Evolutionary conservation across 1,140 invertebrate species (phyloP).

Genomic region (Penaeus vannamei): DNA sequence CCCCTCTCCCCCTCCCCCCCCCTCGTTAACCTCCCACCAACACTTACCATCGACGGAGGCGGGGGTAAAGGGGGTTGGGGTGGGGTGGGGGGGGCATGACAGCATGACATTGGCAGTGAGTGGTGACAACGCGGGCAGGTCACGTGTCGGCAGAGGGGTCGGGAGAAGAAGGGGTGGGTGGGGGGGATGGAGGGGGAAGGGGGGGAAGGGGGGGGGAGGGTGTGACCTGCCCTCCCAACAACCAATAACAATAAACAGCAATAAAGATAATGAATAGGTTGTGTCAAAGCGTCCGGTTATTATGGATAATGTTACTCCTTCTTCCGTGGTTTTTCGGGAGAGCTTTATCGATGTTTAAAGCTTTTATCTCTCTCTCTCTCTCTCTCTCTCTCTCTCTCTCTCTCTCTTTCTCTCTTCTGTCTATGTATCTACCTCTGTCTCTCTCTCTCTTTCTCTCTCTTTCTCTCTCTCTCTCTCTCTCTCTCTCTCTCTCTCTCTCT

Average conservation of each 20-base stretch:
- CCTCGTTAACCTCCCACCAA: not conserved
- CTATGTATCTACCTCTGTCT: too few relatives aligned
- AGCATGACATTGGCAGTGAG: slow-evolving; percentile 13
- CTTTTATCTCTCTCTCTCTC: slow-evolving; percentile 14
- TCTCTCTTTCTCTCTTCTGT: slow-evolving; percentile 4
- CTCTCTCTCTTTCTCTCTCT: not conserved
- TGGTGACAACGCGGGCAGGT: slow-evolving; percentile 11
- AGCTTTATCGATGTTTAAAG: not conserved
- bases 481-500: not conserved
- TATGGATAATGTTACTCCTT: slow-evolving; percentile 8
- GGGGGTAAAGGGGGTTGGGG: not conserved
- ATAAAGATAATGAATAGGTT: slow-evolving; percentile 22
- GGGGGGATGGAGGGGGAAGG: not conserved
- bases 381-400: slow-evolving; percentile 11
- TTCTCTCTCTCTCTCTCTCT: not conserved
- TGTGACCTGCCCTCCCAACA: not conserved
- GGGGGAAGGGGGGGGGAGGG: not conserved
- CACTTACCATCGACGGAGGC: not conserved
- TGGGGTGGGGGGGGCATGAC: not conserved
- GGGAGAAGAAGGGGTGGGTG: not conserved
- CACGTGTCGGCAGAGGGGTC: not conserved
- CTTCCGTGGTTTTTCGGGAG: not conserved
- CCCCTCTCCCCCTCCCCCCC: too few relatives aligned
- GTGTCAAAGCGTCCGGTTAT: not conserved
- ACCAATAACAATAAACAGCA: slow-evolving; percentile 23